A percentile compares a stretch with the other conserved stretches of the same genome.
phyloP scores from a whole-genome alignment of 2,888 invertebrate species.

The Pachymerium ferrugineum region DNA sequence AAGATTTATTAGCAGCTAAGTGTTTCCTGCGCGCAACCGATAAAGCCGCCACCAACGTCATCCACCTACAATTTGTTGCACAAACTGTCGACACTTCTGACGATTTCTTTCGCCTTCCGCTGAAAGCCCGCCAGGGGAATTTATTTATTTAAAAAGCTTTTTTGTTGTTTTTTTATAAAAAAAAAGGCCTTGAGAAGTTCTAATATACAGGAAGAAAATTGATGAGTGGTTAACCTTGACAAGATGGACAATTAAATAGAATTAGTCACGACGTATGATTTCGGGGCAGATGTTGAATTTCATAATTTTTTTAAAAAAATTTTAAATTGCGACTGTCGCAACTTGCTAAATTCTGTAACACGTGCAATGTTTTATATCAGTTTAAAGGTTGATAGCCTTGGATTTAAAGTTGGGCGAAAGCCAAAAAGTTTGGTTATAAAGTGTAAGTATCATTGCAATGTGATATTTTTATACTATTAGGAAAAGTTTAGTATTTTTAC shows the following conservation, averaged over 20 bases:
- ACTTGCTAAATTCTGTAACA: no score
- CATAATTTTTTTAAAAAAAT: not conserved
- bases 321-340: no score
- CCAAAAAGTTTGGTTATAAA: not conserved
- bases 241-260: not conserved
- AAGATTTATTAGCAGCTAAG: not conserved
- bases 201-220: not conserved
- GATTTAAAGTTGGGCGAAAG: not conserved
- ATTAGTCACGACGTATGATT: no score
- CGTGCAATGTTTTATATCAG: not conserved
- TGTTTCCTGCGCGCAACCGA: not conserved
- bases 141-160: no score
- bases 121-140: no score
- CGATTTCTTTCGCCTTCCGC: no score
- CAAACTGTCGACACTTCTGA: no score
- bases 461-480: no score
- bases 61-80: not conserved
- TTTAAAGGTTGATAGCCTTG: conserved; percentile 13
- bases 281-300: not conserved
- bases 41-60: not conserved
- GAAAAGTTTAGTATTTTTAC: not conserved
- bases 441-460: not conserved
- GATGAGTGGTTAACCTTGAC: not conserved
- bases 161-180: no score
- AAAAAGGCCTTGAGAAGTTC: not conserved